A percentile compares a stretch with the other conserved stretches of the same genome.
phyloP scores from a whole-genome alignment of 2,113 vertebrate species.

The Semicossyphus pulcher region DNA sequence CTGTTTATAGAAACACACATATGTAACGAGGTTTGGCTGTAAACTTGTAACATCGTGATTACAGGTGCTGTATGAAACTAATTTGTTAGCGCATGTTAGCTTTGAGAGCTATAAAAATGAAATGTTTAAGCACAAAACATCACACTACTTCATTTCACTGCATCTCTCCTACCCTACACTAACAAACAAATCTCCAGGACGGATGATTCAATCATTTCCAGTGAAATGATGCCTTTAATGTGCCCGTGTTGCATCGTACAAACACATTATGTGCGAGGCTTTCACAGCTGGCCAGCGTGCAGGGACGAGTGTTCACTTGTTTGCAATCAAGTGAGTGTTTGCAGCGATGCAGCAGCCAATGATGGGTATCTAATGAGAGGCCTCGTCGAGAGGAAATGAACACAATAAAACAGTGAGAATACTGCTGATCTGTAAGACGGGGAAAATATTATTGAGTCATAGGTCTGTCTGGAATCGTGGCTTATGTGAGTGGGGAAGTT shows the following conservation, averaged over 20 bases:
- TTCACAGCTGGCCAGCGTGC: constrained; percentile 20
- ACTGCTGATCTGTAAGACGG: neutral
- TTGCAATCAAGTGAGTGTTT: constrained; percentile 36
- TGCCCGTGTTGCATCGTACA: neutral
- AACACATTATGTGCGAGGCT: constrained; percentile 2
- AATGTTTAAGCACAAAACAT: neutral
- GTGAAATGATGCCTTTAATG: neutral
- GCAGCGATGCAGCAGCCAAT: neutral
- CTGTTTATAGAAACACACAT: too few relatives aligned
- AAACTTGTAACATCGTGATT: too few relatives aligned
- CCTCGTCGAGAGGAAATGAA: constrained; percentile 6
- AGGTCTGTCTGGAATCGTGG: neutral
- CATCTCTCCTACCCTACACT: neutral
- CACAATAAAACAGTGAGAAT: constrained; percentile 15
- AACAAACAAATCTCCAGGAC: neutral
- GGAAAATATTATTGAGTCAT: constrained; percentile 1
- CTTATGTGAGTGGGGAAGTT: neutral
- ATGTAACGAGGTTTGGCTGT: too few relatives aligned
- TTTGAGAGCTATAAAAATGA: too few relatives aligned
- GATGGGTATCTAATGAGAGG: constrained; percentile 25
- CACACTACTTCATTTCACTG: too few relatives aligned
- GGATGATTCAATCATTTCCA: neutral
- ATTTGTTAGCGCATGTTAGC: too few relatives aligned
- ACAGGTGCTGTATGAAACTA: too few relatives aligned
- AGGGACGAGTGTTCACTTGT: constrained; percentile 35